A percentile compares a stretch with the other conserved stretches of the same genome.
These are phyloP conservation scores for Cynocephalus volans DNA, from an alignment of 2,113 vertebrate genomes.

Conservation along the genomic window DNA sequence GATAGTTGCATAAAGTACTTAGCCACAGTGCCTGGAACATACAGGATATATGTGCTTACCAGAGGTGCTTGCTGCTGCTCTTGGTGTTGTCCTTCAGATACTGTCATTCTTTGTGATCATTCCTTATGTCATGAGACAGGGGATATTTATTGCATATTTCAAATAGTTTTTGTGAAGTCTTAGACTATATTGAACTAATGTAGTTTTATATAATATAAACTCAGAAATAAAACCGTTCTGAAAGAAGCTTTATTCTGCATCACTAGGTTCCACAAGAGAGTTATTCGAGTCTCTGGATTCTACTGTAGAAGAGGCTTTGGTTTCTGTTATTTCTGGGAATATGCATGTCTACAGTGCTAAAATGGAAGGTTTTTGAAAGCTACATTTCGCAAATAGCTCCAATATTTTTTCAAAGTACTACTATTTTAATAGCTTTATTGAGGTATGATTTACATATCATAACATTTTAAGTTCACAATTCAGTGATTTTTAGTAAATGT, in stretches of 20 bases:
- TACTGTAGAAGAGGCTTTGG: neutral
- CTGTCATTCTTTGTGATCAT: neutral
- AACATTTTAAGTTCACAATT: neutral
- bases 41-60: fast-evolving
- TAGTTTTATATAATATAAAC: neutral
- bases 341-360: constrained; percentile 33
- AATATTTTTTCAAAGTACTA: neutral
- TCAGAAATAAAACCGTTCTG: neutral
- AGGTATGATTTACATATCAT: neutral
- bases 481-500: neutral
- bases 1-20: neutral
- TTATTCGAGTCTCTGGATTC: neutral
- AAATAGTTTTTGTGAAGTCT: neutral
- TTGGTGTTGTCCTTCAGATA: neutral
- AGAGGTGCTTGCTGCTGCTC: too few species aligned
- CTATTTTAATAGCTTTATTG: constrained; percentile 26
- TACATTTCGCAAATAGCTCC: neutral
- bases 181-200: neutral
- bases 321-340: constrained; percentile 18
- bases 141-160: neutral
- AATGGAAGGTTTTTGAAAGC: neutral
- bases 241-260: neutral
- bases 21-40: neutral
- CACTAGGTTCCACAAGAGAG: neutral
- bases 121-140: neutral